Evolutionary conservation across 2,797 vertebrate genomes (phyloP).

Genomic region (Danio kyathit): DNA sequence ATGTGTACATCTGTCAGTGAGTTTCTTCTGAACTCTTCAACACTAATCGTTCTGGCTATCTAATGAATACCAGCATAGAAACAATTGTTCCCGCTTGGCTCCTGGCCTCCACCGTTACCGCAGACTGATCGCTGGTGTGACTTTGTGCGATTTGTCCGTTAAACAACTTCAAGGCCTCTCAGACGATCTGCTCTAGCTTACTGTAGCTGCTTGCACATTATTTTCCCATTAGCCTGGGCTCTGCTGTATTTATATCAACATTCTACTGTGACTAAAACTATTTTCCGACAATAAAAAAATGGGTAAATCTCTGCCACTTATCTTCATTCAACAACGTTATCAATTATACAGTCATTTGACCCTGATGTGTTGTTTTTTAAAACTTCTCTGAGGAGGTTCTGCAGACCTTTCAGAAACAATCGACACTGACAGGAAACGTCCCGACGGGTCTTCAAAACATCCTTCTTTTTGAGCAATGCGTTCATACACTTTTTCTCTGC

Average conservation of each 20-base stretch:
- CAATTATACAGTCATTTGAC: conserved; percentile 36
- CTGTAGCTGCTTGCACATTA: conserved; percentile 28
- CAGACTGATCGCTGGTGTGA: conserved; percentile 24
- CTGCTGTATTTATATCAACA: conserved; percentile 36
- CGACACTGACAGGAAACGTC: conserved; percentile 35
- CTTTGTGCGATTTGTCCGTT: conserved; percentile 37
- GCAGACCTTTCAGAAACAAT: conserved; percentile 21
- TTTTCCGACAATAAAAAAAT: conserved; percentile 45
- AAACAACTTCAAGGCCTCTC: conserved; percentile 29
- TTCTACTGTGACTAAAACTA: conserved; percentile 35
- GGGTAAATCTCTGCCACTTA: conserved; percentile 38
- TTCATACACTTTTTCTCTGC: neutral
- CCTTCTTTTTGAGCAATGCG: conserved; percentile 22
- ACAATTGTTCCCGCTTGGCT: neutral
- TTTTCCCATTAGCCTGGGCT: conserved; percentile 28
- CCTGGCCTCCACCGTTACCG: neutral
- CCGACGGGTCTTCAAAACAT: conserved; percentile 27
- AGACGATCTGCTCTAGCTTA: neutral
- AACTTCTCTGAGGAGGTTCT: conserved; percentile 8
- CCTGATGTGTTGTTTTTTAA: conserved; percentile 1
- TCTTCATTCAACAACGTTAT: conserved; percentile 13
- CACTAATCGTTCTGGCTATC: conserved; percentile 14
- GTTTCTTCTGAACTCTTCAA: conserved; percentile 3
- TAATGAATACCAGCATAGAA: conserved; percentile 39
- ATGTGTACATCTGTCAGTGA: neutral